Evolutionary conservation across 2,113 vertebrate genomes (phyloP), one percentile per base, ranked within the genome.

Genomic region (Parus major): DNA sequence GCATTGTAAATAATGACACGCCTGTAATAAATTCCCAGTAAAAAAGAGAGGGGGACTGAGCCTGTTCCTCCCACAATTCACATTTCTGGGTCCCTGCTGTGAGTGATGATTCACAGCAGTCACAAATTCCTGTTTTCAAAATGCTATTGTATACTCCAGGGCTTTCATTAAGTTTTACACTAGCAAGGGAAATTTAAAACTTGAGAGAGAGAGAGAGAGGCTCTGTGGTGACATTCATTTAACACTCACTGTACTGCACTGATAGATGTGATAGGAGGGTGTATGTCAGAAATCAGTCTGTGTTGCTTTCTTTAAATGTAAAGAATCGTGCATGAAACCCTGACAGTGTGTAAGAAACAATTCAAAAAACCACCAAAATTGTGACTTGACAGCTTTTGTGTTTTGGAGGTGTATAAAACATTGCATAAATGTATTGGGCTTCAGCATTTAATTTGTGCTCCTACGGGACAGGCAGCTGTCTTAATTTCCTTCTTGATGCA

Each of bases 1-100:
- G 97, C 97, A 92, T 97, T 98, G 98, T 98, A 98, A 98, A 98
- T 98, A 98, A 98, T 98, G 98, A 98, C 97, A 98, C 80, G 97
- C 97, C 97, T 97, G 97, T 96, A 98, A 98, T 98, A 98, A 98
- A 98, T 98, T 97, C 97, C 98, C 97, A 96, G 97, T 92, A 95
- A 98, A 97, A 98, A 98, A 98, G 97, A 98, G 96, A 97, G 93
- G 95, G 95, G 95, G 96, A 95, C 96, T 97, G 82, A 42, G 92
- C 69, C 91, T 88, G 95, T 96, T 96, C 97, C 96, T 97, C 98
- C 98, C 97, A 97, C 97, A 96, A 97, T 97, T 97, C 98, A 97
- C 97, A 96, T 97, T 97, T 95, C 97, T 96, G 97, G 96, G 98
- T 96, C 97, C 98, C 98, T 92, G 97, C 98, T 98, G 97, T 98